Evolutionary conservation across 2,888 invertebrate genomes (phyloP), one percentile per base, ranked within the genome.

Genomic region (Troilus luridus): DNA sequence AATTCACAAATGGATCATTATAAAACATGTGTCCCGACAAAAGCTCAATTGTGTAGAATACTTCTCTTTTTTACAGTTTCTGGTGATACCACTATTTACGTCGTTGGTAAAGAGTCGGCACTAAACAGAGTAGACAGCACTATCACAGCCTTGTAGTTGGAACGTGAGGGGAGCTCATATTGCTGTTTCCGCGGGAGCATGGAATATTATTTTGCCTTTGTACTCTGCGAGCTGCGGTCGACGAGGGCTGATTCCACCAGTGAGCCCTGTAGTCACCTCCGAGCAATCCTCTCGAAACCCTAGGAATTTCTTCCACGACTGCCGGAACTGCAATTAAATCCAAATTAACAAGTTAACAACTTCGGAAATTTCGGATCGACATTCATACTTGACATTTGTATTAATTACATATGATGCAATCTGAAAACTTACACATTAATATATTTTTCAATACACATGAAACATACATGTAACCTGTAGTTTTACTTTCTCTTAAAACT

Each of bases 261-360:
- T 91, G 56, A 88, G 56, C 2, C 56, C 91, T 0, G 91, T 88
- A 1, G 58, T 72, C 19, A 62, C 91, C 10, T 91, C 91, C 3
- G 91, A 88, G 41, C 21, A 27, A 1, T 72, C 88, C 12, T 88
- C 89, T 5, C 89, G 24, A 56, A 60, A 67, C 11, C 91, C 91
- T 0, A 91, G 67, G 21, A 88, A 11, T 59, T 64, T 60, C 60
- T 88, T 91, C 91, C 91, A 91, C 1, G 91, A 91, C 89, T 91
- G 91, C n/a, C 89, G 62, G 85, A 91, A 91, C 91, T 91, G 89
- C 1, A 89, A 89, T 14, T 0, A 89, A 89, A 81, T 27, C 41
- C 41, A 41, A 41, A 41, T 41, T 41, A 41, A 41, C 41, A 41
- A 41, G 41, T 41, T 41, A 41, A 41, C 5, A 41, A 41, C 41